Evolutionary conservation across 1,140 invertebrate species (phyloP).

Genomic region (Cotesia typhae): DNA sequence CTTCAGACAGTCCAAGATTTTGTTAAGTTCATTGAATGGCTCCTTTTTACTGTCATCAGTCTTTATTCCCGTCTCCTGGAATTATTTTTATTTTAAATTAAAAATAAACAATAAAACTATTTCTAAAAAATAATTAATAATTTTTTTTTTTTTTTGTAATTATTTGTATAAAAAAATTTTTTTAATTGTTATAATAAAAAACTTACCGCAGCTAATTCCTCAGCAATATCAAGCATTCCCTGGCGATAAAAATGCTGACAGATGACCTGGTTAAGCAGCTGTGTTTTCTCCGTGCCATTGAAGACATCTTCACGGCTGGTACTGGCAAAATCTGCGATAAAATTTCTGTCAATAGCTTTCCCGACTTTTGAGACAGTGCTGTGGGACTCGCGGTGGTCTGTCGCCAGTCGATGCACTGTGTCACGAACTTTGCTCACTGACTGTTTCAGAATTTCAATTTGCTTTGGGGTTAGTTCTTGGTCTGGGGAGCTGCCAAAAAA

Average conservation of each 20-base stretch:
- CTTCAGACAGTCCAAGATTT: conserved; percentile 84
- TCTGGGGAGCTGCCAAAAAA: conserved; percentile 69
- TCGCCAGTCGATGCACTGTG: conserved; percentile 77
- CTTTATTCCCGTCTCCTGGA: conserved; percentile 77
- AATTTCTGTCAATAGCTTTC: conserved; percentile 95
- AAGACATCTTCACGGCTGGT: conserved; percentile 89
- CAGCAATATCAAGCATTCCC: conserved; percentile 89
- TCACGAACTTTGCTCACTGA: conserved; percentile 78
- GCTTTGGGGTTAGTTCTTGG: conserved; percentile 72
- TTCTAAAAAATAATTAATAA: too few relatives aligned
- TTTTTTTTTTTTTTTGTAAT: too few relatives aligned
- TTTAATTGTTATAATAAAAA: neutral
- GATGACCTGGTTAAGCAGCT: conserved; percentile 92
- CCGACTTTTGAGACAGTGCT: conserved; percentile 96
- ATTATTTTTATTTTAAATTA: conserved; percentile 26
- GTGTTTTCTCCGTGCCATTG: conserved; percentile 78
- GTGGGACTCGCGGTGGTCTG: conserved; percentile 82
- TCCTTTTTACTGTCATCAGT: conserved; percentile 78
- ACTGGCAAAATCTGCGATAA: conserved; percentile 89
- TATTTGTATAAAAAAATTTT: too few relatives aligned
- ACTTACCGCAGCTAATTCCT: conserved; percentile 75
- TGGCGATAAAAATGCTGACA: conserved; percentile 96
- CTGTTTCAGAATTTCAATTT: conserved; percentile 75
- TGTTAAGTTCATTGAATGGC: conserved; percentile 86
- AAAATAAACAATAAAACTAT: neutral